Conservation (phyloP, 2,888 invertebrate genomes). For the Hydropsyche betteni region DNA sequence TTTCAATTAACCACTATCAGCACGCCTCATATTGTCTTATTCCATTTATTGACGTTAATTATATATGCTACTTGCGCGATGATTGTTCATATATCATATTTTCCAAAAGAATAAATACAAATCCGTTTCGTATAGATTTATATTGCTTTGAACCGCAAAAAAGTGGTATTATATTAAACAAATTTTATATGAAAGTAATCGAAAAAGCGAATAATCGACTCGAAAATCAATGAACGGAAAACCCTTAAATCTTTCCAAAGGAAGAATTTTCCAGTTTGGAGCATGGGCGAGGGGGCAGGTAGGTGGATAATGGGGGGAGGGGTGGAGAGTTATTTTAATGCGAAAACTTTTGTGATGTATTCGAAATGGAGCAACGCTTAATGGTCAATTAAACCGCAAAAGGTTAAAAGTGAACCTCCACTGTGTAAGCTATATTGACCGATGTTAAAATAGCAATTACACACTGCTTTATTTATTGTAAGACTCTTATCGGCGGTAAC, state of each 20-base stretch:
- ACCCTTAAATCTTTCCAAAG: slow-evolving; percentile 24
- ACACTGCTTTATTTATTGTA: no score
- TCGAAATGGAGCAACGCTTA: slow-evolving; percentile 25
- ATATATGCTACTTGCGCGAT: slow-evolving; percentile 16
- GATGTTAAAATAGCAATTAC: neutral
- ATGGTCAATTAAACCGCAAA: slow-evolving; percentile 31
- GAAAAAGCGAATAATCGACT: slow-evolving; percentile 2
- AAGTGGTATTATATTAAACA: no score
- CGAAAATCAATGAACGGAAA: slow-evolving; percentile 19
- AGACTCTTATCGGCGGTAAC: no score
- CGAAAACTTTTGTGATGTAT: slow-evolving; percentile 26
- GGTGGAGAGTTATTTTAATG: slow-evolving; percentile 16
- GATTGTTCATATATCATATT: neutral
- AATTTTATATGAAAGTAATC: no score
- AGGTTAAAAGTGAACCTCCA: slow-evolving; percentile 21
- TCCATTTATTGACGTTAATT: slow-evolving; percentile 50
- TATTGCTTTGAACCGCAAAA: no score
- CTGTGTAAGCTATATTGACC: neutral
- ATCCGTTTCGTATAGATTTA: no score
- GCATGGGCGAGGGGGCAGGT: no score
- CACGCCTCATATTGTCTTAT: slow-evolving; percentile 44
- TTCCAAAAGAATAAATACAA: no score
- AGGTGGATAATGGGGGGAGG: no score
- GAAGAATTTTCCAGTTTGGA: neutral
- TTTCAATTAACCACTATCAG: slow-evolving; percentile 51